Base-by-base conservation (phyloP, 2,797 vertebrate species). In the Thripadectes ignobilis region DNA sequence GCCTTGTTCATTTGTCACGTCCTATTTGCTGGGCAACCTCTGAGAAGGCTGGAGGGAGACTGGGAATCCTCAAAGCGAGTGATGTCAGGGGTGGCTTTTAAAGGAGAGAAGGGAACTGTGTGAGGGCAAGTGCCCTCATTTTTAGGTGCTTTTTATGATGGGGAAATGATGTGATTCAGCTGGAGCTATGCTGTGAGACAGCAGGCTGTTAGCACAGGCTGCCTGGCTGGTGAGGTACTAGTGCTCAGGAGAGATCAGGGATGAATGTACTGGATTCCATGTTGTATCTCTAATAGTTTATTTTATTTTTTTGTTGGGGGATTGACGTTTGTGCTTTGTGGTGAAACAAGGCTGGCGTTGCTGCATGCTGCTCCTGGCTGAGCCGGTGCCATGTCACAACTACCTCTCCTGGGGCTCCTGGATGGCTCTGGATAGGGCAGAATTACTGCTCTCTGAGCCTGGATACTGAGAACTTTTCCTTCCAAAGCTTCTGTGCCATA, bases 371-470 rank as follows among this genome's bases (percentile, higher is more conserved):
- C 79, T 82, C 48, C 76, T 83, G 83, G 30, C 85, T 6, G 13
- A 92, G 91, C 65, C 22, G 16, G 83, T 46, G 71, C 89, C 5
- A 1, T 21, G 16, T 86, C 90, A 88, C 34, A 38, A 75, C 97
- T 97, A 96, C 98, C 97, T 98, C 96, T 95, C 36, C 69, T 1
- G 0, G 63, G 68, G 52, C 83, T 86, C 46, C 61, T 51, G 69
- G 65, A 36, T 39, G 29, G 41, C 43, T 61, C 74, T 46, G 55
- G 68, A 52, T 2, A 10, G 87, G 48, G 62, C 83, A 61, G 85
- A 68, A 34, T 58, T 67, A 61, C 75, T 4, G 11, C 68, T 74
- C 20, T 23, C 85, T 61, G 54, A 92, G 81, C 90, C 80, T 78
- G 41, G 48, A 39, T 21, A 26, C 18, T 1, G 27, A 78, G 52